Base-by-base conservation (phyloP, 2,113 vertebrate species). In the Sceloporus tristichus region DNA sequence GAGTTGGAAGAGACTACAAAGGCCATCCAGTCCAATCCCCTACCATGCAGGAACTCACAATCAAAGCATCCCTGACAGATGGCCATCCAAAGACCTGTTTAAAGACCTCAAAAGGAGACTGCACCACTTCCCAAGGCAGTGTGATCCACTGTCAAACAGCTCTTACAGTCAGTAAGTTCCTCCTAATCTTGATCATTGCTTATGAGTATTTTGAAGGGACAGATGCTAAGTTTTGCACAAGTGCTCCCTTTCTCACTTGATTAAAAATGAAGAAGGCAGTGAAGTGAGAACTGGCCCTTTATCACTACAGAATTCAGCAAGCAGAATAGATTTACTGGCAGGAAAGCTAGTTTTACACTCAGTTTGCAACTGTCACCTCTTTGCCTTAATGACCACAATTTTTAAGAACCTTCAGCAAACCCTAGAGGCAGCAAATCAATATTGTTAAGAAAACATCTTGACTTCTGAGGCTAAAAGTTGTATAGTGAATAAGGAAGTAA, bases 371-470 rank as follows among this genome's bases (percentile, higher is more conserved):
- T 82, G 68, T 73, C 79, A 42, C 42, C 42, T 38, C 18, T 40
- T 79, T 68, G 74, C 21, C 71, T 82, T 85, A 86, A 86, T 82
- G n/a, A 40, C 42, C 59, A 25, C 42, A 68, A 56, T 66, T 84
- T 85, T 81, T 40, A 87, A 84, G 70, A 56, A 73, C 56, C 75
- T 75, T 40, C 59, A 84, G 85, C 23, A 83, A 87, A 40, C 27
- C 76, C 80, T 9, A 54, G 10, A 80, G 76, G n/a, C 81, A 90
- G 68, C 42, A 87, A 87, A 90, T 90, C 85, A 90, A 90, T 90
- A 84, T 29, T 68, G 40, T 73, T 83, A 54, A 34, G 70, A 84
- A 90, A 90, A 80, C 34, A 40, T 75, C 81, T 59, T 54, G 74
- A 87, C 66, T 84, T 90, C 65, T 75, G 68, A 85, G 54, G n/a